These are phyloP conservation scores for Anguilla megastoma DNA, from an alignment of 2,797 vertebrate species.

Conservation along the genomic window DNA sequence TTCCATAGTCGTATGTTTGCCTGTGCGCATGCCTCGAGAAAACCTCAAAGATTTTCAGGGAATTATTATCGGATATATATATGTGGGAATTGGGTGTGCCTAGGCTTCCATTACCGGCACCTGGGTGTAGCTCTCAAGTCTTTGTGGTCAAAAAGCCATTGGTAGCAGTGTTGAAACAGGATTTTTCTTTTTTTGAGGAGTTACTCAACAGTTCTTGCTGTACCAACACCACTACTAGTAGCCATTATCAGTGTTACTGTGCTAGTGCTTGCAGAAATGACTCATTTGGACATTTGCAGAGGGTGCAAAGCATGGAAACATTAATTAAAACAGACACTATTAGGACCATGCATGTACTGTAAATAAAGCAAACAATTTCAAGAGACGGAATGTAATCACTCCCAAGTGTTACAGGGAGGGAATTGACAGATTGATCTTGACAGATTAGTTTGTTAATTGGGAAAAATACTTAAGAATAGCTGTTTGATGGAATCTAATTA, in stretches of 20 bases:
- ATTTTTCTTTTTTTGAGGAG: neutral
- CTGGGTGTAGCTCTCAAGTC: neutral
- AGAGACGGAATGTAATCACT: neutral
- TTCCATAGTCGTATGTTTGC: conserved; percentile 48
- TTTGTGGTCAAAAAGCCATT: neutral
- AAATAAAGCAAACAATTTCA: neutral
- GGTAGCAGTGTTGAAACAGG: neutral
- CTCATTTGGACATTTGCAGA: neutral
- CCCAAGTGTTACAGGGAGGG: neutral
- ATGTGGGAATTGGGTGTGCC: neutral
- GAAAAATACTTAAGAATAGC: neutral
- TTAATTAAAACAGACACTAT: neutral
- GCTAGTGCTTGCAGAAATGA: neutral
- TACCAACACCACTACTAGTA: neutral
- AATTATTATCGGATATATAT: neutral
- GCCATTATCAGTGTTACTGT: neutral
- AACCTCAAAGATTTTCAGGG: conserved; percentile 17
- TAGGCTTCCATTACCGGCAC: neutral
- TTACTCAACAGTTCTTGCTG: neutral
- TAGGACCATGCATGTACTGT: neutral
- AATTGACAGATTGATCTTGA: neutral
- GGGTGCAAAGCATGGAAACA: neutral
- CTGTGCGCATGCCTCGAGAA: conserved; percentile 37
- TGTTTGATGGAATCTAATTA: neutral
- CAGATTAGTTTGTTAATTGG: neutral